Percentiles rank a stretch among this genome's conserved stretches.
These are phyloP conservation scores for Noturus placidus DNA, from an alignment of 2,113 vertebrate species.

Conservation along the genomic window DNA sequence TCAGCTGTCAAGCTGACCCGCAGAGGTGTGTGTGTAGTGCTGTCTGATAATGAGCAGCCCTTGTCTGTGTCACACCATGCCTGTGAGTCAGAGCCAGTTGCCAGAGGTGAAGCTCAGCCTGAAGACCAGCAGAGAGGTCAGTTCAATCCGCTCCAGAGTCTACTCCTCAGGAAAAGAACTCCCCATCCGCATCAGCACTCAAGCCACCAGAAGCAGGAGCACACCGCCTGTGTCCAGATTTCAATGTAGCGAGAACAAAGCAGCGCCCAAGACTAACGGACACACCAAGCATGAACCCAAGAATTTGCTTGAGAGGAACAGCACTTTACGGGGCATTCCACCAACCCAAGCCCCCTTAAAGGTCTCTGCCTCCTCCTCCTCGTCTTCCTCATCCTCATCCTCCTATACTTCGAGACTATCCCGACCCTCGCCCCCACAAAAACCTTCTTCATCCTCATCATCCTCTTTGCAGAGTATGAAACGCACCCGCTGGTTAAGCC, in stretches of 20 bases:
- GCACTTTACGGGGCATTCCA: conserved; percentile 60
- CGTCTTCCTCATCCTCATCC: conserved; percentile 51
- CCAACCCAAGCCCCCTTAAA: conserved; percentile 41
- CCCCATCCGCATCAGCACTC: conserved; percentile 50
- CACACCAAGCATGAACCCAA: conserved; percentile 50
- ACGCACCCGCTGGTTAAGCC: conserved; percentile 73
- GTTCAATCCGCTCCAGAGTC: conserved; percentile 44
- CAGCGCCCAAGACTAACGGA: conserved; percentile 45
- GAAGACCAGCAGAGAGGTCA: conserved; percentile 68
- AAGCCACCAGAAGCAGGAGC: conserved; percentile 69
- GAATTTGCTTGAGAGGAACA: conserved; percentile 68
- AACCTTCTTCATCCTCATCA: conserved; percentile 58
- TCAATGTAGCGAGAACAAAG: conserved; percentile 57
- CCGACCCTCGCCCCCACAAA: conserved; percentile 51
- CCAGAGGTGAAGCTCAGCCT: conserved; percentile 74
- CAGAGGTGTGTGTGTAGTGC: conserved; percentile 28
- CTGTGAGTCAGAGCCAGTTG: conserved; percentile 70
- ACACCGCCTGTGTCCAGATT: conserved; percentile 70
- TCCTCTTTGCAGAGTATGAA: conserved; percentile 68
- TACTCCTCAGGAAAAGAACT: conserved; percentile 62
- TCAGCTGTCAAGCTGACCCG: conserved; percentile 51
- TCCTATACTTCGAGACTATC: conserved; percentile 56
- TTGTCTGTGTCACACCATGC: conserved; percentile 69
- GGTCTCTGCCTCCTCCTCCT: conserved; percentile 44
- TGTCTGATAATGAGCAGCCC: conserved; percentile 75